Evolutionary conservation across 1,140 invertebrate species (phyloP).

Genomic region (Semibalanus balanoides): DNA sequence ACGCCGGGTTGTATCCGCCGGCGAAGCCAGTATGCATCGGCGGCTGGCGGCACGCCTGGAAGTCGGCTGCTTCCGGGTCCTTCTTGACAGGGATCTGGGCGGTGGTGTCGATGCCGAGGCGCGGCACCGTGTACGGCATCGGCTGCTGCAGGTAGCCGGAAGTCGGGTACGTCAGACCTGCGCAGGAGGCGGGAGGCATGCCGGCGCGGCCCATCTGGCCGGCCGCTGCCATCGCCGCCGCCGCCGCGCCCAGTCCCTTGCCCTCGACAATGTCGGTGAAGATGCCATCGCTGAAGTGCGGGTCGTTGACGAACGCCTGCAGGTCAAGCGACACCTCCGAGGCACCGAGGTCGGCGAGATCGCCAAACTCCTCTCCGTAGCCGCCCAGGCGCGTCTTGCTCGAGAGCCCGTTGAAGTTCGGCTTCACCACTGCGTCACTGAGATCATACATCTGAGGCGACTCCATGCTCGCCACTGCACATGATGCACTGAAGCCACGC

Average conservation of each 20-base stretch:
- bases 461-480: conserved; percentile 24
- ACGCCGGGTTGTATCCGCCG: conserved; percentile 33
- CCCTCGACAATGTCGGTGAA: conserved; percentile 26
- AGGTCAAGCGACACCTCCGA: conserved; percentile 77
- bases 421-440: conserved; percentile 25
- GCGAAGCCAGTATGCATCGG: conserved; percentile 22
- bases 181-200: conserved; percentile 22
- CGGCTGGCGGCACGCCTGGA: conserved; percentile 25
- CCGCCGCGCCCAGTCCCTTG: conserved; percentile 17
- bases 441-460: conserved; percentile 28
- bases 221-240: conserved; percentile 15
- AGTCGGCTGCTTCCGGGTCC: conserved; percentile 13
- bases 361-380: conserved; percentile 31
- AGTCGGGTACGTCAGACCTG: conserved; percentile 13
- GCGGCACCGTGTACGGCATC: not conserved
- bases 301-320: conserved; percentile 73
- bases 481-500: conserved; percentile 15
- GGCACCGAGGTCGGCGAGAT: conserved; percentile 69
- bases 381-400: conserved; percentile 21
- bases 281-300: conserved; percentile 67
- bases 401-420: conserved; percentile 16
- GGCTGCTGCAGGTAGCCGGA: conserved; percentile 6
- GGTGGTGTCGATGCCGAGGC: conserved; percentile 5
- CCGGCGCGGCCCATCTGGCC: conserved; percentile 23
- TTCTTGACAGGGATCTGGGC: conserved; percentile 8